phyloP scores from a whole-genome alignment of 2,797 vertebrate species.

The Hozukius guyotensis region DNA sequence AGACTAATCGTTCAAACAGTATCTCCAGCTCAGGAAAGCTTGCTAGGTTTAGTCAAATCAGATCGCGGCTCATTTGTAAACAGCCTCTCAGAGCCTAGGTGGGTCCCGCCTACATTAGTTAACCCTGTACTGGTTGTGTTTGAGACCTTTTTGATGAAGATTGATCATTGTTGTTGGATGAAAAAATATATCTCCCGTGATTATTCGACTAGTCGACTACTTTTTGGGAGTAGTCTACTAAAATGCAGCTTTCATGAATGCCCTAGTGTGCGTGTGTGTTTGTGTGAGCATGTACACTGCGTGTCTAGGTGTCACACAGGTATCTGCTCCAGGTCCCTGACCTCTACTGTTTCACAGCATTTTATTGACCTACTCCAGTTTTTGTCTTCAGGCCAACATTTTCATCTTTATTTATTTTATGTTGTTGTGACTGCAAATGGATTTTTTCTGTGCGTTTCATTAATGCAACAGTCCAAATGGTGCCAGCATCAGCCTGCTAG shows the following conservation, averaged over 20 bases:
- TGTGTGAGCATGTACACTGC: neutral
- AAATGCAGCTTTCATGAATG: too few relatives aligned
- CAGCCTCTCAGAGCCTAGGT: neutral
- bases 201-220: too few relatives aligned
- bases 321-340: slow-evolving; percentile 12
- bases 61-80: neutral
- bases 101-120: neutral
- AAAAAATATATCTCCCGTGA: accelerated
- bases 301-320: slow-evolving; percentile 25
- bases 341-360: slow-evolving; percentile 30
- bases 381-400: slow-evolving; percentile 27
- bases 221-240: too few relatives aligned
- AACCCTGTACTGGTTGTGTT: neutral
- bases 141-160: neutral
- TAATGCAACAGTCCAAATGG: neutral
- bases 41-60: neutral
- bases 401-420: slow-evolving; percentile 27
- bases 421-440: slow-evolving; percentile 4
- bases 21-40: neutral
- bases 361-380: slow-evolving; percentile 30
- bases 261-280: too few relatives aligned
- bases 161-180: neutral
- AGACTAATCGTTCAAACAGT: neutral
- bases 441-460: slow-evolving; percentile 2
- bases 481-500: neutral